phyloP scores from a whole-genome alignment of 2,888 invertebrate genomes.

The Cotesia congregata region DNA sequence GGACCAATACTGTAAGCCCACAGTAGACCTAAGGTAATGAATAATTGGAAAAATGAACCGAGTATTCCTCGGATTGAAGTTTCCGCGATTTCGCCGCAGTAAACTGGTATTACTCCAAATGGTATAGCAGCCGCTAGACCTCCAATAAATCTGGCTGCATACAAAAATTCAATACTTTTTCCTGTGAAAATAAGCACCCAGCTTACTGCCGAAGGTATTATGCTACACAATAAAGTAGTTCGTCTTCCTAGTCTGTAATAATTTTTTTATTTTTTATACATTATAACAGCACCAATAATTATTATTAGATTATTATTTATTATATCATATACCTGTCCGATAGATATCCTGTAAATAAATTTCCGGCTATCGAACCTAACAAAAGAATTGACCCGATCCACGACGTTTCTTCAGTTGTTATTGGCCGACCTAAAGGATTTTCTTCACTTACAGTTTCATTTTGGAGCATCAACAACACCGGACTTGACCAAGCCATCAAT shows the following conservation, averaged over 20 bases:
- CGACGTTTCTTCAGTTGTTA: conserved; percentile 75
- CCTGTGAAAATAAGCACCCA: conserved; percentile 78
- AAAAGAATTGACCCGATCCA: conserved; percentile 75
- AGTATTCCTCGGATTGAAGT: conserved; percentile 85
- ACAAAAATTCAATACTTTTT: conserved; percentile 70
- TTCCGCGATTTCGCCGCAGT: conserved; percentile 88
- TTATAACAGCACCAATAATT: too few species aligned
- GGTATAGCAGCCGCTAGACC: conserved; percentile 79
- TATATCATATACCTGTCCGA: too few species aligned
- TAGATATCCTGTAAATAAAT: conserved; percentile 72
- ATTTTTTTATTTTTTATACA: too few species aligned
- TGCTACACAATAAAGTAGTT: conserved; percentile 76
- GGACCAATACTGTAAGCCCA: conserved; percentile 82
- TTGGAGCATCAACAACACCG: conserved; percentile 59
- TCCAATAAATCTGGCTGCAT: conserved; percentile 74
- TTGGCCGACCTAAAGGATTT: conserved; percentile 70
- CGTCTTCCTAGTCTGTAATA: conserved; percentile 76
- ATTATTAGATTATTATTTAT: too few species aligned
- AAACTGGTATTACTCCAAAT: conserved; percentile 84
- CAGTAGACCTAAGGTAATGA: conserved; percentile 79
- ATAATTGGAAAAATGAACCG: conserved; percentile 84
- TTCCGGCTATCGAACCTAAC: too few species aligned
- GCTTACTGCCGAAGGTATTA: conserved; percentile 78
- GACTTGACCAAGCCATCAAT: conserved; percentile 73
- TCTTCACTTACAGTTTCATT: conserved; percentile 49